Evolutionary conservation across 2,888 invertebrate genomes (phyloP).

Genomic region (Ichneumon xanthorius): DNA sequence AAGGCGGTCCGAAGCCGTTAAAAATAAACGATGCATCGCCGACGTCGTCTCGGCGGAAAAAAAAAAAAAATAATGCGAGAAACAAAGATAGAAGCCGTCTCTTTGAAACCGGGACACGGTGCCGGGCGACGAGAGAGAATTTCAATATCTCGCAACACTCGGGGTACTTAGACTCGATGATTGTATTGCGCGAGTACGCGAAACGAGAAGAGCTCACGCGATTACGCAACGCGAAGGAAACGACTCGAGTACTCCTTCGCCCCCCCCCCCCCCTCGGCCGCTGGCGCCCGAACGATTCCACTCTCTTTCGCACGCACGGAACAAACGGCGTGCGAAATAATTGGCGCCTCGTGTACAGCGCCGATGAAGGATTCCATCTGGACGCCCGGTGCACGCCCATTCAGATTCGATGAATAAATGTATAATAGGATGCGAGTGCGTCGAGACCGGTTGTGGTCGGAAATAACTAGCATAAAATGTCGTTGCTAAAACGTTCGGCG

Average conservation of each 20-base stretch:
- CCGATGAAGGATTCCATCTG: not conserved
- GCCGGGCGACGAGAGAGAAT: not conserved
- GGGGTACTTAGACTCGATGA: not conserved
- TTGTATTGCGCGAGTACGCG: not conserved
- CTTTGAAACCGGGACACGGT: constrained; percentile 1
- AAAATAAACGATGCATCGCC: constrained; percentile 19
- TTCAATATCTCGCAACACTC: not conserved
- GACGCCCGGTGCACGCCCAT: not conserved
- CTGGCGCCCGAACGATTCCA: not conserved
- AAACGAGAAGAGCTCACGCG: not conserved
- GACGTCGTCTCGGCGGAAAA: not conserved
- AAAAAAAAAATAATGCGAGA: not conserved
- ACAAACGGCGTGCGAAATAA: constrained; percentile 5
- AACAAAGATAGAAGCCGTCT: not conserved
- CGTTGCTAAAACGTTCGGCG: not conserved
- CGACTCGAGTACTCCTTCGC: not conserved
- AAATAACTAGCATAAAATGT: not conserved
- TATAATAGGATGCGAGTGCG: not conserved
- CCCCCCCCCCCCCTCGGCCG: not conserved
- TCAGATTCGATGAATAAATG: constrained; percentile 9
- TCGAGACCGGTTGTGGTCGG: constrained; percentile 5
- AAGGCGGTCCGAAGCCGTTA: not conserved
- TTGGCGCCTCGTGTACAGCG: not conserved
- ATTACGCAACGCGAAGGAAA: not conserved
- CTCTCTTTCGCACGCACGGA: constrained; percentile 12